Conservation (phyloP, 2,797 vertebrate genomes). For the Synanceia verrucosa region DNA sequence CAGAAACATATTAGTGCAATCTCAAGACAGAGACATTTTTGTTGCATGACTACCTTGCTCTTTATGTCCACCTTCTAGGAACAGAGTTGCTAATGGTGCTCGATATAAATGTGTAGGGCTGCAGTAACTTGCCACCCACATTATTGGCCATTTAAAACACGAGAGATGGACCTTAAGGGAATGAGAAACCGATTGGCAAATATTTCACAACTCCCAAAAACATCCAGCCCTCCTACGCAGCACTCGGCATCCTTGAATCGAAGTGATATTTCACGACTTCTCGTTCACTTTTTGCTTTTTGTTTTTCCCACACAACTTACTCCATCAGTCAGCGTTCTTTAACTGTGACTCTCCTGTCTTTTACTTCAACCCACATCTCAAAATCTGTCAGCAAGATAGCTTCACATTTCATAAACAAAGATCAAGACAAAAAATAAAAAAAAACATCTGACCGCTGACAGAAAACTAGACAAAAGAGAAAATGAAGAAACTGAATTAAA, state of each 20-base stretch:
- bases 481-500: constrained; percentile 4
- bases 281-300: constrained; percentile 1
- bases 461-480: constrained; percentile 13
- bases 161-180: constrained; percentile 25
- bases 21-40: background rate
- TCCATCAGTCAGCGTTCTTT: background rate
- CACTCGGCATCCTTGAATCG: background rate
- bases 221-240: constrained; percentile 34
- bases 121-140: constrained; percentile 34
- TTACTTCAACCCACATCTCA: constrained; percentile 18
- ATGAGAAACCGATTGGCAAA: constrained; percentile 36
- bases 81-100: constrained; percentile 19
- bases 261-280: constrained; percentile 27
- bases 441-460: constrained; percentile 20
- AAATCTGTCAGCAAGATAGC: constrained; percentile 5
- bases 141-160: constrained; percentile 28
- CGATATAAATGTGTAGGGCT: constrained; percentile 22
- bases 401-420: constrained; percentile 37
- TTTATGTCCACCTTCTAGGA: constrained; percentile 6
- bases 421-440: background rate
- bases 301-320: background rate
- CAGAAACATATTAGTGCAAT: background rate
- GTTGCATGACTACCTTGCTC: background rate
- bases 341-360: background rate
- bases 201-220: constrained; percentile 39